Evolutionary conservation across 1,140 invertebrate species (phyloP).

Genomic region (Rhizoglyphus robini): DNA sequence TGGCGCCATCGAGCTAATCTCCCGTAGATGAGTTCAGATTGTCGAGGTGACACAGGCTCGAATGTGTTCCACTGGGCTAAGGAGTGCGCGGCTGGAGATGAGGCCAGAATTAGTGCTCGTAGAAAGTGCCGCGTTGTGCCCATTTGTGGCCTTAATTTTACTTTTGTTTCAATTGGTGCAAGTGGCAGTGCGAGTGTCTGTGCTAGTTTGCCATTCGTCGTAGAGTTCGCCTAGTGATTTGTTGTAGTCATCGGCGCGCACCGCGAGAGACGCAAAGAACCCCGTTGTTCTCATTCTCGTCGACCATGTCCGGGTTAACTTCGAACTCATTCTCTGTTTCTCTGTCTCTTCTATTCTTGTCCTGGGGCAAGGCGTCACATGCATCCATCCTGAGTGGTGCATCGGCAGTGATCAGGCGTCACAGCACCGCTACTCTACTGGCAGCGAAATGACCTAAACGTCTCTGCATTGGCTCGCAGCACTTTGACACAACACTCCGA

Average conservation of each 20-base stretch:
- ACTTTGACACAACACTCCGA: too few relatives aligned
- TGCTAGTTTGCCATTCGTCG: background rate
- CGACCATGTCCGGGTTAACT: conserved; percentile 4
- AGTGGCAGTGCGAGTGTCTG: background rate
- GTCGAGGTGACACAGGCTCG: too few relatives aligned
- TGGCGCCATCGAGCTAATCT: too few relatives aligned
- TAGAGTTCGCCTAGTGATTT: background rate
- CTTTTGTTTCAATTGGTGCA: background rate
- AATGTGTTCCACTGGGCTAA: too few relatives aligned
- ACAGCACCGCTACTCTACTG: too few relatives aligned
- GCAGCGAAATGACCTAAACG: too few relatives aligned
- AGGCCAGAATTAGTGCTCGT: too few relatives aligned
- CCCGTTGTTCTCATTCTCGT: conserved; percentile 12
- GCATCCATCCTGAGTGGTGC: background rate
- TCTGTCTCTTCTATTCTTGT: conserved; percentile 5
- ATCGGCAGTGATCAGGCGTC: background rate
- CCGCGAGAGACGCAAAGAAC: background rate
- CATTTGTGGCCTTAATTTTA: background rate
- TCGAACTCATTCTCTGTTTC: background rate
- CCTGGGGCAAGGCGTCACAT: background rate
- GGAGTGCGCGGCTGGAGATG: too few relatives aligned
- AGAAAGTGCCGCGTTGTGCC: too few relatives aligned
- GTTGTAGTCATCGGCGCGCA: background rate
- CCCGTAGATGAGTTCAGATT: too few relatives aligned
- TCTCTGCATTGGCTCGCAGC: too few relatives aligned